Evolutionary conservation across 2,113 vertebrate species (phyloP), one percentile per base, ranked within the genome.

Genomic region (Paraplagusia blochii): DNA sequence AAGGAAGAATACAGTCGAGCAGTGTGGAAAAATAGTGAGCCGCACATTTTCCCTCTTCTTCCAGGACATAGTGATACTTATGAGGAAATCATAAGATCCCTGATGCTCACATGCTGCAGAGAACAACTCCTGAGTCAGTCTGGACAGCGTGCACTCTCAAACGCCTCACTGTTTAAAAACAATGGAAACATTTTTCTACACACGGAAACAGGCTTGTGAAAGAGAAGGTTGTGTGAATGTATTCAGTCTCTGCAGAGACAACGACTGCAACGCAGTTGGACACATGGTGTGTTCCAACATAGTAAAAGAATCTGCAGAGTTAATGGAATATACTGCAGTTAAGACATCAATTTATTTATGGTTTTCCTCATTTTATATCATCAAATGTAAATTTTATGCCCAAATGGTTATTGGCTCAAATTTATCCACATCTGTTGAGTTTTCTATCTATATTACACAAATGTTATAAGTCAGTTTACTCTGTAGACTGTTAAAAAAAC

Each of bases 61-160:
- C 48, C 53, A 62, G 59, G 74, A 53, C 54, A 52, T 43, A 36
- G 53, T 73, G 42, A 54, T 53, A 4, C 22, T 58, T 58, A 48
- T 53, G 63, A 48, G 42, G 48, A 55, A 60, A 67, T 64, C 40
- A 55, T 7, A 42, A 55, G 61, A 80, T 67, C 77, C 63, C 69
- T 81, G 82, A 81, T 47, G 10, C 69, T 78, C 81, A 78, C 77
- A 76, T 81, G 75, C 58, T 51, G n/a, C 60, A 47, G 58, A 1
- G 53, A 29, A 44, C 0, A 44, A 44, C 63, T 62, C 40, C 44
- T 66, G 36, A 54, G 15, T 14, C 2, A 7, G 58, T 55, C 56
- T 65, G 10, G n/a, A 53, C 36, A 43, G 65, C 44, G 11, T 14
- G 42, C 17, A 45, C 22, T 6, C 22, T 72, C 63, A 77, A 71